phyloP scores from a whole-genome alignment of 2,797 vertebrate species.

The Oryzias sinensis region DNA sequence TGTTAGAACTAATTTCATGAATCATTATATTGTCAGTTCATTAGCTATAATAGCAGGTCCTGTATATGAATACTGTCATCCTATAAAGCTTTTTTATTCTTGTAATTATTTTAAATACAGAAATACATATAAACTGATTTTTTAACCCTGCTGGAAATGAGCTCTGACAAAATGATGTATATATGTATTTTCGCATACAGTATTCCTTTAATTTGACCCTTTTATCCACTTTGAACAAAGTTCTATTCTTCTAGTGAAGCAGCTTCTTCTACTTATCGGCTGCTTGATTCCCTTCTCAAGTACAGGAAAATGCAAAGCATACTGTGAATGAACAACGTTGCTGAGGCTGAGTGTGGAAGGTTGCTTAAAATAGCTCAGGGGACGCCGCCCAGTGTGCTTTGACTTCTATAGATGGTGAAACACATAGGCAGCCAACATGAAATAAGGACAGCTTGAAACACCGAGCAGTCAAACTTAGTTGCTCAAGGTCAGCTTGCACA shows the following conservation, averaged over 20 bases:
- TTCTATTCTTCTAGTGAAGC: constrained; percentile 2
- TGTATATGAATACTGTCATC: too few species aligned
- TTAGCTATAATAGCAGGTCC: too few species aligned
- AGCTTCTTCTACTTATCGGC: background rate
- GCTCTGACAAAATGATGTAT: background rate
- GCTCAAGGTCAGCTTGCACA: constrained; percentile 91
- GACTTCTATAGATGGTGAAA: constrained; percentile 99
- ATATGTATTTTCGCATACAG: background rate
- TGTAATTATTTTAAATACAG: too few species aligned
- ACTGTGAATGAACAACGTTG: constrained; percentile 62
- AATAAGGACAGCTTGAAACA: constrained; percentile 89
- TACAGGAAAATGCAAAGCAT: constrained; percentile 77
- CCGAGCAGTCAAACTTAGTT: constrained; percentile 81
- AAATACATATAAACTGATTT: too few species aligned
- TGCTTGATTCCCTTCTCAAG: constrained; percentile 63
- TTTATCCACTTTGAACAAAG: constrained; percentile 2
- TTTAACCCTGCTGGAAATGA: too few species aligned
- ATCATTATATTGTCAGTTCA: too few species aligned
- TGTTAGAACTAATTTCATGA: too few species aligned
- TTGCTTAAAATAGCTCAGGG: constrained; percentile 91
- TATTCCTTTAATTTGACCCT: background rate
- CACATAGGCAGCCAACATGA: constrained; percentile 84
- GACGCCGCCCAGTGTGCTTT: constrained; percentile 81
- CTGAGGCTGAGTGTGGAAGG: constrained; percentile 59
- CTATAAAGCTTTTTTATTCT: too few species aligned